Evolutionary conservation across 1,140 invertebrate genomes (phyloP), one percentile per base, ranked within the genome.

Genomic region (Neodiprion pinetum): DNA sequence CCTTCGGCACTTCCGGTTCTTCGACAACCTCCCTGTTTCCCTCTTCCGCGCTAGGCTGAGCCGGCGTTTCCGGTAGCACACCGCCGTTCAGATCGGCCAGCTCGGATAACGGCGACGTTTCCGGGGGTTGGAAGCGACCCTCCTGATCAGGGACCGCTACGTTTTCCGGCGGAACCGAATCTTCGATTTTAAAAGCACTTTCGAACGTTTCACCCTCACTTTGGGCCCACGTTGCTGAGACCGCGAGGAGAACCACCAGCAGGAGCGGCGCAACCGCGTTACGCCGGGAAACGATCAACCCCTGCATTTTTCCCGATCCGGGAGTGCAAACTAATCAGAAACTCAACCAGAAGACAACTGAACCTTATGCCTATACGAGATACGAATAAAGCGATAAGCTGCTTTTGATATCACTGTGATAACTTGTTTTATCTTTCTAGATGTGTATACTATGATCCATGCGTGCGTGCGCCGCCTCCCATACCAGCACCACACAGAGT

Each of bases 141-240:
- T 40, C 70, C 12, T 5, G 14, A 0, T n/a, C 67, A 9, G 10
- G 7, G n/a, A 71, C 67, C 17, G n/a, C 23, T 48, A 23, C 14
- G 66, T 3, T 8, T 14, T 14, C 48, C 70, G n/a, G 10, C 47
- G 8, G 50, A 5, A 40, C 2, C 28, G 28, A 40, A 5, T 48
- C 70, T 48, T 73, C 74, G 65, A 83, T 47, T 65, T 79, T 74
- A 48, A 79, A 84, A 1, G 71, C 78, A 74, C 70, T 78, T 17
- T 84, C 78, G 69, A 83, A 83, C 5, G 78, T 80, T 9, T 80
- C 74, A 7, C 40, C 28, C 5, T 74, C 74, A 17, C 40, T 70
- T 61, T 61, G 53, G 53, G 53, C 53, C 11, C 11, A 17, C 11
- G 53, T 14, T 5, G 53, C 11, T 61, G 11, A 17, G 4, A 61